Base-by-base conservation (phyloP, 2,797 vertebrate species). In the Botia almorhae region DNA sequence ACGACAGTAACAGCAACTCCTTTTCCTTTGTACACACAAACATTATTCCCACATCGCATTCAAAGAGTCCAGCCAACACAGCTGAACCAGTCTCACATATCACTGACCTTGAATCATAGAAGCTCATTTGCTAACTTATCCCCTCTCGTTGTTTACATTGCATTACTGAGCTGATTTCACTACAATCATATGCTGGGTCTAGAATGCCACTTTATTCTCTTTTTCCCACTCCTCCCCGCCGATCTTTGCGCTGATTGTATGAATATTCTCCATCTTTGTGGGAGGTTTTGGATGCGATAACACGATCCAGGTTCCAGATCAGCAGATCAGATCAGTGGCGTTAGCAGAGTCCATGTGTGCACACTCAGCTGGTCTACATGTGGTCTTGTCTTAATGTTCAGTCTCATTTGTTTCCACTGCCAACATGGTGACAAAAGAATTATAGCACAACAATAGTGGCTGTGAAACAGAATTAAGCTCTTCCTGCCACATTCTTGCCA, bases 281-380 rank as follows among this genome's bases (percentile, higher is more conserved):
- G 68, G 79, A 82, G 80, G 76, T 74, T 72, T 23, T 77, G 73
- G 58, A 74, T 67, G 69, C 21, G 58, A 58, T 21, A 56, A 68
- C 21, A 67, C 67, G 64, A 29, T 83, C 73, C 76, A 79, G 72
- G 26, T 53, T 69, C 55, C 46, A 71, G 63, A 53, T 43, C 70
- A 75, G 58, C 56, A 26, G 56, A 63, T 63, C 60, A 63, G 29
- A 65, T 65, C 63, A 36, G 6, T 56, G 46, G 55, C 73, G 23
- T 69, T n/a, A 79, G 48, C 48, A 74, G 14, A 33, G 70, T 74
- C 56, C 61, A 76, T 74, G 55, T 80, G 71, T 78, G 76, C 46
- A 76, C 67, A 79, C 67, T 85, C 70, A 78, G 68, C 61, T 83
- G 58, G 53, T 1, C 74, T 78, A 55, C 77, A 85, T 39, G 73